Conservation (phyloP, 2,113 vertebrate genomes). For the Pithys albifrons region DNA sequence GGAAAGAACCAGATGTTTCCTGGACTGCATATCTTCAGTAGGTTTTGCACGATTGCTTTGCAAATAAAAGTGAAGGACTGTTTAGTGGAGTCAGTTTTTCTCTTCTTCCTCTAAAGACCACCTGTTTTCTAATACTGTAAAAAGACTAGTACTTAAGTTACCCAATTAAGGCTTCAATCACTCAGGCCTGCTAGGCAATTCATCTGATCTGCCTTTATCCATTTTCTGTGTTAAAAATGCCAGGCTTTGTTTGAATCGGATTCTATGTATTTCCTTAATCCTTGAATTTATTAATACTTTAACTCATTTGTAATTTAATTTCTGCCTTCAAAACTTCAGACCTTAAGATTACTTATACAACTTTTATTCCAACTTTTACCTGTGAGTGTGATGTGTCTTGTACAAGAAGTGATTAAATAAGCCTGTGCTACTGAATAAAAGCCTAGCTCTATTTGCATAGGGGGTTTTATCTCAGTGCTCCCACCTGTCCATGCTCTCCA, state of each 20-base stretch:
- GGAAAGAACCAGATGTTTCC: slow-evolving; percentile 41
- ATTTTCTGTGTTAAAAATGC: not conserved
- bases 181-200: not conserved
- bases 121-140: not conserved
- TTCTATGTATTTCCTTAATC: not conserved
- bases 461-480: not conserved
- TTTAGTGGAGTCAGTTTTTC: not conserved
- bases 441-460: not conserved
- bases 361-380: not conserved
- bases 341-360: not conserved
- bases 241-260: not conserved
- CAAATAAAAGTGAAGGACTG: not conserved
- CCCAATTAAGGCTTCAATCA: not conserved
- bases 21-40: not conserved
- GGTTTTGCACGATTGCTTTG: not conserved
- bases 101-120: not conserved
- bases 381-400: fast-evolving
- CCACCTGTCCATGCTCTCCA: not conserved
- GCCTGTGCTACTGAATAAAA: not conserved
- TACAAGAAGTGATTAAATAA: not conserved
- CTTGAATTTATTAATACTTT: not conserved
- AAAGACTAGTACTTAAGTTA: not conserved
- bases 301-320: not conserved
- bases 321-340: not conserved
- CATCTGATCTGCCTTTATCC: not conserved